phyloP scores from a whole-genome alignment of 2,888 invertebrate genomes.

The Synanthedon vespiformis region DNA sequence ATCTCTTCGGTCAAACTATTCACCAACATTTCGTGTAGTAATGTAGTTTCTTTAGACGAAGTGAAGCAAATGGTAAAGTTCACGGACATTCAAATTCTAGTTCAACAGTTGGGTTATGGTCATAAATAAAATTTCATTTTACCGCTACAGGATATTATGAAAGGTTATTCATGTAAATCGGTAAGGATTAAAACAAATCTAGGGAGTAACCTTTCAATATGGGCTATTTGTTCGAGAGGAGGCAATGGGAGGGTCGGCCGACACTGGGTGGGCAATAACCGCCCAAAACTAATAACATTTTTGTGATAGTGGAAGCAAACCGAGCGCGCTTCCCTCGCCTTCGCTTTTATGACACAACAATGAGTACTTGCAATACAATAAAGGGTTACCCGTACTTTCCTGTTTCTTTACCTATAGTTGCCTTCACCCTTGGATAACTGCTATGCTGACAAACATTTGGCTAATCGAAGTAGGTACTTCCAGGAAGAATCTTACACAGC shows the following conservation, averaged over 20 bases:
- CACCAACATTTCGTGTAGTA: neutral
- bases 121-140: too few relatives aligned
- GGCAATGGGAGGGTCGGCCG: constrained; percentile 39
- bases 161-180: constrained; percentile 5
- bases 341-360: constrained; percentile 57
- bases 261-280: constrained; percentile 55
- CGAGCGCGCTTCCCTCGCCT: constrained; percentile 42
- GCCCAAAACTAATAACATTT: constrained; percentile 67
- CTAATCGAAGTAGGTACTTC: too few relatives aligned
- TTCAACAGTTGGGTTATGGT: neutral
- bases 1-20: constrained; percentile 33
- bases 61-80: too few relatives aligned
- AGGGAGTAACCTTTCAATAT: constrained; percentile 17
- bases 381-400: constrained; percentile 35
- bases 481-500: too few relatives aligned
- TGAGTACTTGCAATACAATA: constrained; percentile 50
- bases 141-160: neutral
- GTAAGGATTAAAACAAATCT: constrained; percentile 13
- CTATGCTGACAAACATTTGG: neutral
- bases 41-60: too few relatives aligned
- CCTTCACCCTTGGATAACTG: constrained; percentile 14
- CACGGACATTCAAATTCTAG: too few relatives aligned
- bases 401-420: constrained; percentile 27
- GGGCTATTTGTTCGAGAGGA: constrained; percentile 30
- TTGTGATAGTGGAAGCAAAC: constrained; percentile 58